Base-by-base conservation (phyloP, 1,140 invertebrate genomes). In the Hycleus phaleratus region DNA sequence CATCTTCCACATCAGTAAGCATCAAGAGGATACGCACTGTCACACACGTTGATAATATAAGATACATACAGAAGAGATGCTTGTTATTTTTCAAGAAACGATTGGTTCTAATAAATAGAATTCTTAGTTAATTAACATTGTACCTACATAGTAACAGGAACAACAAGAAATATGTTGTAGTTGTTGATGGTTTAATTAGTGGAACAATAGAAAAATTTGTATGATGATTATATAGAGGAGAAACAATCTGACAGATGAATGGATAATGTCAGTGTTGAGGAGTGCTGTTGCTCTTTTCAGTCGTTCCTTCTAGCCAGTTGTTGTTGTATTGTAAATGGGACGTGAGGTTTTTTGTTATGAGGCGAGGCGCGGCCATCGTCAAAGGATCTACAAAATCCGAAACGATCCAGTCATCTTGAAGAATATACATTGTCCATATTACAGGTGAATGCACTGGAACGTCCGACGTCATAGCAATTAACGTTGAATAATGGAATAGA, bases 401-500 rank as follows among this genome's bases (percentile, higher is more conserved):
- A 53, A 45, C 48, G 42, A 46, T 45, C 51, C 51, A 53, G 51
- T 53, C 51, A 53, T 53, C 51, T 53, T 53, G 46, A 53, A 53
- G 51, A 53, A 53, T 53, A 53, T 45, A 53, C 49, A 58, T 44
- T 58, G 51, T 53, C 2, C 3, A 25, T 53, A 53, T 18, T 32
- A 53, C 58, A 52, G 58, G 58, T 59, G 58, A 59, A 59, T 59
- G 58, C 51, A 59, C 58, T 49, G 45, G 51, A 59, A 59, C 50
- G 58, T 49, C 58, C 51, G 58, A 59, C 58, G 58, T 59, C 58
- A 59, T 46, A 59, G 47, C 58, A 59, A 59, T 59, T 59, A 59
- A 59, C 49, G 51, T 59, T 59, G 58, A 59, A 59, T 59, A 59
- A 59, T 59, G 58, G 50, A 59, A 59, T 59, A 59, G 58, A 59